Evolutionary conservation across 2,797 vertebrate species (phyloP), one percentile per base, ranked within the genome.

Genomic region (Erethizon dorsatum): DNA sequence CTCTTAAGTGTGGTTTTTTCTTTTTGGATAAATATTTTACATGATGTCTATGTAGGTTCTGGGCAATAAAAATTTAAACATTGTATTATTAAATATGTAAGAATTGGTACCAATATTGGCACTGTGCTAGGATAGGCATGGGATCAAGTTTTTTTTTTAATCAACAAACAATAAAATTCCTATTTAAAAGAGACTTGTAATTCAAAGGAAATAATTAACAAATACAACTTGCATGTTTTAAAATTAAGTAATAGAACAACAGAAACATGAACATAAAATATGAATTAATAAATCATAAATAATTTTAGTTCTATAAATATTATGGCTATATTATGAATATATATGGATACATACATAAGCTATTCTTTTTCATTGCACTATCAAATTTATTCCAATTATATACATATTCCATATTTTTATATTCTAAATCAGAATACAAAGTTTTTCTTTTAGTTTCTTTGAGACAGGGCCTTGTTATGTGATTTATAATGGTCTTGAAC

Each of bases 341-440:
- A 41, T 41, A 41, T 41, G 37, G 37, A 41, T 41, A 41, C 37
- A 41, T 41, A 41, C 37, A 37, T 67, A 86, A 79, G 4, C 10
- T 57, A 37, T 85, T 92, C 22, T 88, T 69, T 59, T 65, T 96
- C 93, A 20, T 71, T 94, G 18, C 1, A 41, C 31, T 87, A 52
- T 33, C 1, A 88, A 50, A 26, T 84, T 83, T 45, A 77, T 79
- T 75, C 31, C 26, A 83, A 59, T 26, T 52, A 52, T 18, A 88
- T 65, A 50, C 1, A n/a, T 59, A 69, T 50, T 52, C 13, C n/a
- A 31, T n/a, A 91, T 78, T 45, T 88, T 78, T 84, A 69, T 71
- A 13, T 63, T 59, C 69, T 83, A 80, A 97, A 91, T 97, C 15
- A 82, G 17, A 92, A 75, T 83, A 33, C 2, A 83, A 80, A 90